These are phyloP conservation scores for Sphinx pinastri DNA, from an alignment of 2,888 invertebrate species.

Conservation along the genomic window DNA sequence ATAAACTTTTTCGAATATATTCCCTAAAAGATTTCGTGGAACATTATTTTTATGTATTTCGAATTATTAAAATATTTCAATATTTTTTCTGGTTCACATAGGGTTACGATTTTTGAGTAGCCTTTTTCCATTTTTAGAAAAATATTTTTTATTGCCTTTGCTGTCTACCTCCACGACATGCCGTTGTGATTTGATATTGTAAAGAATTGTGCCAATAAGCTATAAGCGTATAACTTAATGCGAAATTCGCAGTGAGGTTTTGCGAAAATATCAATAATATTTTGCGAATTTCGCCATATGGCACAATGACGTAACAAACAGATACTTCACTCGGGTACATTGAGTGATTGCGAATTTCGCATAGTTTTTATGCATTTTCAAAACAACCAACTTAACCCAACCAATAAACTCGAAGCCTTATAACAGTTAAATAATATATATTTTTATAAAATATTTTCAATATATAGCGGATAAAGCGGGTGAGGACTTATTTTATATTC, in stretches of 20 bases:
- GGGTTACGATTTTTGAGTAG: neutral
- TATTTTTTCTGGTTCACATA: too few relatives aligned
- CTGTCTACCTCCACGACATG: neutral
- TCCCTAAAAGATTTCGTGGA: too few relatives aligned
- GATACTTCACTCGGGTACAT: too few relatives aligned
- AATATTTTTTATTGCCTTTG: neutral
- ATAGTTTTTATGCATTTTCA: neutral
- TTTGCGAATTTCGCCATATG: neutral
- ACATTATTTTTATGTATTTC: neutral
- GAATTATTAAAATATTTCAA: neutral
- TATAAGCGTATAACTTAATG: neutral
- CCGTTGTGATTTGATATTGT: neutral
- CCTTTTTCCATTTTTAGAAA: neutral
- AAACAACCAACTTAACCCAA: constrained; percentile 32
- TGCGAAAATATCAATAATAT: neutral
- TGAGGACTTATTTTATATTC: constrained; percentile 42
- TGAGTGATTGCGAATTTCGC: neutral
- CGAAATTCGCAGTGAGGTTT: neutral
- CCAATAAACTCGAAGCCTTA: constrained; percentile 27
- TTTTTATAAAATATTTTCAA: constrained; percentile 37
- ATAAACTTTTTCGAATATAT: too few relatives aligned
- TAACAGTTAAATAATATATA: constrained; percentile 39
- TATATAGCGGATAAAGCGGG: constrained; percentile 47
- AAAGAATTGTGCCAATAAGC: neutral
- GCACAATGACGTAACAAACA: too few relatives aligned